Evolutionary conservation across 2,113 vertebrate species (phyloP).

Genomic region (Sinocyclocheilus grahami): DNA sequence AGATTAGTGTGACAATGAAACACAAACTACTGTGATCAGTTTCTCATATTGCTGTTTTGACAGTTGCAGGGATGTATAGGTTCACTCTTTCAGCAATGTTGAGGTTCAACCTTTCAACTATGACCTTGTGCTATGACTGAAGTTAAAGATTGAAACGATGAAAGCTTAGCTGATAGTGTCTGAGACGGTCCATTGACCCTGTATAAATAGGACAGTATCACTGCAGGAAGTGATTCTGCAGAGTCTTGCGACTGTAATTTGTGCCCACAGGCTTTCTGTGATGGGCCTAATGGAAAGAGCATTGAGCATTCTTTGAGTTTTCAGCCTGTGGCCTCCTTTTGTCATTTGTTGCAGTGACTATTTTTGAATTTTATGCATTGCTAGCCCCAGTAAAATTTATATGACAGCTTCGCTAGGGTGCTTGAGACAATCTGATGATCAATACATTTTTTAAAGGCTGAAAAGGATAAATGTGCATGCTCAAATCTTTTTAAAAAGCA

Average conservation of each 20-base stretch:
- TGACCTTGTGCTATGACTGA: constrained; percentile 40
- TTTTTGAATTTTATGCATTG: neutral
- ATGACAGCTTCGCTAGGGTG: neutral
- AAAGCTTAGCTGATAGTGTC: too few species aligned
- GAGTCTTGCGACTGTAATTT: constrained; percentile 26
- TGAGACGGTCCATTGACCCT: constrained; percentile 42
- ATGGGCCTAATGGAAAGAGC: constrained; percentile 21
- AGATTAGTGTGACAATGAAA: neutral
- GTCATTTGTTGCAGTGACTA: constrained; percentile 19
- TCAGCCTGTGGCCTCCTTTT: constrained; percentile 1
- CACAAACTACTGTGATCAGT: neutral
- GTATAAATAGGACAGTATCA: constrained; percentile 23
- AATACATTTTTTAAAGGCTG: neutral
- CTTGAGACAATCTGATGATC: neutral
- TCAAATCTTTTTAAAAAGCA: neutral
- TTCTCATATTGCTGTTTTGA: neutral
- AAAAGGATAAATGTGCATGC: neutral
- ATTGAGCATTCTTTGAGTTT: constrained; percentile 11
- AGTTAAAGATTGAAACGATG: neutral
- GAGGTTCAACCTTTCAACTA: constrained; percentile 34
- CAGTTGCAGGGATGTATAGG: constrained; percentile 22
- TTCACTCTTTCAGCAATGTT: neutral
- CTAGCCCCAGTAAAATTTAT: neutral
- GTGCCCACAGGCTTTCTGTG: constrained; percentile 20
- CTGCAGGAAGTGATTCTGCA: constrained; percentile 20